Conservation (phyloP, 2,888 invertebrate genomes). For the Steinernema carpocapsae region DNA sequence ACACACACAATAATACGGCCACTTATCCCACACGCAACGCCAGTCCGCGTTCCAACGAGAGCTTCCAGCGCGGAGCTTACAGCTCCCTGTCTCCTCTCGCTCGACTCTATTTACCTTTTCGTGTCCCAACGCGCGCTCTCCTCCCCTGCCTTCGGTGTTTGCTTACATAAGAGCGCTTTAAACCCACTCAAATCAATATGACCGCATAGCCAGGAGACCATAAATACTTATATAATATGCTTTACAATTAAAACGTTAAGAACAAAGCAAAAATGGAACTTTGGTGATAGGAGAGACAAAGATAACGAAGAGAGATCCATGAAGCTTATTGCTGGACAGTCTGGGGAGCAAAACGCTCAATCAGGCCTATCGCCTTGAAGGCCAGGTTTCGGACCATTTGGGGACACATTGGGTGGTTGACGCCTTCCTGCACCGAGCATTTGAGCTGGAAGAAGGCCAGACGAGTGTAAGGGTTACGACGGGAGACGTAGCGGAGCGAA, state of each 20-base stretch:
- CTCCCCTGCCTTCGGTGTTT: too few species aligned
- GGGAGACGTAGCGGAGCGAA: slow-evolving; percentile 86
- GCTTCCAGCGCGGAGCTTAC: slow-evolving; percentile 10
- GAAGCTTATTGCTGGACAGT: not conserved
- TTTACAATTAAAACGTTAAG: not conserved
- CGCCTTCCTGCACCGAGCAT: slow-evolving; percentile 77
- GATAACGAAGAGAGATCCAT: not conserved
- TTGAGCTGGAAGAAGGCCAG: slow-evolving; percentile 85
- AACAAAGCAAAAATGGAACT: slow-evolving; percentile 14
- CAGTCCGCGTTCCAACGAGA: not conserved
- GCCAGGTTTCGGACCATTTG: slow-evolving; percentile 75
- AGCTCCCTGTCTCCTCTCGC: not conserved
- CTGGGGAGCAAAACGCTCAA: slow-evolving; percentile 80
- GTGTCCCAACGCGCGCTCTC: not conserved
- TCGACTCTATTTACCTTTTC: slow-evolving; percentile 23
- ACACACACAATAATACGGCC: too few species aligned
- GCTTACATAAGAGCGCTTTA: slow-evolving; percentile 24
- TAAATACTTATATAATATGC: not conserved
- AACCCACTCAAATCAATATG: not conserved
- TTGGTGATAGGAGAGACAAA: not conserved
- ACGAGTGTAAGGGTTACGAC: slow-evolving; percentile 93
- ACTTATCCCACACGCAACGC: too few species aligned
- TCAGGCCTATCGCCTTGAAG: slow-evolving; percentile 76
- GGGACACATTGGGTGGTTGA: slow-evolving; percentile 78
- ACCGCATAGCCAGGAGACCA: not conserved